These are phyloP conservation scores for Myripristis jacobus DNA, from an alignment of 2,797 vertebrate genomes.

Conservation along the genomic window DNA sequence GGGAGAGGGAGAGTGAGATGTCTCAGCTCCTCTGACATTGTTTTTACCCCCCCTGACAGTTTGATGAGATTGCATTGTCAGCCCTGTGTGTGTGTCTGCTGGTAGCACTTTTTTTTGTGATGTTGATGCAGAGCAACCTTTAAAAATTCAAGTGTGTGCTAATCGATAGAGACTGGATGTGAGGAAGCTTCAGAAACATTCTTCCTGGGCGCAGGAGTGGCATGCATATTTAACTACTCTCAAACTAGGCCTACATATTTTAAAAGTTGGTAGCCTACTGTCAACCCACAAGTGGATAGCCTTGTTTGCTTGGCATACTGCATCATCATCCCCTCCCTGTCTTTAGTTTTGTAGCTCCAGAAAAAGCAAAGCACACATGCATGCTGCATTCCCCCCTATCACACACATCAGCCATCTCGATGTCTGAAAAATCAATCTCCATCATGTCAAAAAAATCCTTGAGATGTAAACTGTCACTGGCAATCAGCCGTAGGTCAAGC, in stretches of 20 bases:
- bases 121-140: conserved; percentile 18
- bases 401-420: neutral
- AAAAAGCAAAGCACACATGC: neutral
- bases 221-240: conserved; percentile 72
- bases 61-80: conserved; percentile 67
- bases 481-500: conserved; percentile 64
- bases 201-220: conserved; percentile 44
- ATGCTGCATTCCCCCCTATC: neutral
- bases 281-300: conserved; percentile 52
- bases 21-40: conserved; percentile 51
- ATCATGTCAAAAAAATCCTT: conserved; percentile 30
- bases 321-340: conserved; percentile 20
- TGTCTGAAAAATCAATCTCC: conserved; percentile 15
- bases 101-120: neutral
- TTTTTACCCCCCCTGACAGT: conserved; percentile 44
- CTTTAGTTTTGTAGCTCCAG: conserved; percentile 5
- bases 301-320: conserved; percentile 46
- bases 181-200: conserved; percentile 39
- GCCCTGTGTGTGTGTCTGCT: conserved; percentile 17
- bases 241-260: conserved; percentile 72
- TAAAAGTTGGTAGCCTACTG: conserved; percentile 56
- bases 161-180: conserved; percentile 39
- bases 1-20: conserved; percentile 26
- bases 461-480: conserved; percentile 33
- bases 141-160: conserved; percentile 14